Evolutionary conservation across 2,888 invertebrate species (phyloP).

Genomic region (Acronicta alni): DNA sequence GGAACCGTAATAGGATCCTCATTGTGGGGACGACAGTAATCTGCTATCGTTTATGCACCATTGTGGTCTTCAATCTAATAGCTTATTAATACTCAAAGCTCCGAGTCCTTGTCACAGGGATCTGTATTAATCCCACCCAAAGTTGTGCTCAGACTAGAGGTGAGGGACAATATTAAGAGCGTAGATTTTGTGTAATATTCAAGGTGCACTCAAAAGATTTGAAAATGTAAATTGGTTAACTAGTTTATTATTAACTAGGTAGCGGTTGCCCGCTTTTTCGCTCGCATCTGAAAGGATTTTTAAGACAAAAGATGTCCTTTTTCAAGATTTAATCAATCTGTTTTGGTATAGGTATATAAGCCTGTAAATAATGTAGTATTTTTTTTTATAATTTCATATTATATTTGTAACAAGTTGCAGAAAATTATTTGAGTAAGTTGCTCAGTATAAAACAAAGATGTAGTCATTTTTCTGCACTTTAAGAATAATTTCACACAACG

Average conservation of each 20-base stretch:
- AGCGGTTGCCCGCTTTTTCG: too few species aligned
- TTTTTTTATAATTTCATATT: neutral
- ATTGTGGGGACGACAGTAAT: conserved; percentile 13
- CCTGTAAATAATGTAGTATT: too few species aligned
- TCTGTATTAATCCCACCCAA: conserved; percentile 21
- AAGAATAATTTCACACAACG: conserved; percentile 19
- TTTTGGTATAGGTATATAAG: too few species aligned
- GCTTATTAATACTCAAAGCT: conserved; percentile 27
- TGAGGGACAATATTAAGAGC: conserved; percentile 20
- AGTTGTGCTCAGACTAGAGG: conserved; percentile 26
- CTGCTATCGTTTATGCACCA: conserved; percentile 28
- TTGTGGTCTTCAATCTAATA: conserved; percentile 18
- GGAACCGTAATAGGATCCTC: neutral
- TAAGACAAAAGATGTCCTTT: too few species aligned
- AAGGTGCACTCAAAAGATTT: conserved; percentile 24
- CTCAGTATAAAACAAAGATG: conserved; percentile 2
- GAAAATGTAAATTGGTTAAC: neutral
- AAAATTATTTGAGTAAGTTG: neutral
- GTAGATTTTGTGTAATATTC: conserved; percentile 28
- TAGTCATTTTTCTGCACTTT: conserved; percentile 16
- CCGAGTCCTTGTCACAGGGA: conserved; percentile 22
- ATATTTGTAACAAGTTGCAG: neutral
- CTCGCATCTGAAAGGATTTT: too few species aligned
- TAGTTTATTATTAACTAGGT: too few species aligned
- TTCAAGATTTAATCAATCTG: too few species aligned